Evolutionary conservation across 2,797 vertebrate species (phyloP).

Genomic region (Microcaecilia unicolor): DNA sequence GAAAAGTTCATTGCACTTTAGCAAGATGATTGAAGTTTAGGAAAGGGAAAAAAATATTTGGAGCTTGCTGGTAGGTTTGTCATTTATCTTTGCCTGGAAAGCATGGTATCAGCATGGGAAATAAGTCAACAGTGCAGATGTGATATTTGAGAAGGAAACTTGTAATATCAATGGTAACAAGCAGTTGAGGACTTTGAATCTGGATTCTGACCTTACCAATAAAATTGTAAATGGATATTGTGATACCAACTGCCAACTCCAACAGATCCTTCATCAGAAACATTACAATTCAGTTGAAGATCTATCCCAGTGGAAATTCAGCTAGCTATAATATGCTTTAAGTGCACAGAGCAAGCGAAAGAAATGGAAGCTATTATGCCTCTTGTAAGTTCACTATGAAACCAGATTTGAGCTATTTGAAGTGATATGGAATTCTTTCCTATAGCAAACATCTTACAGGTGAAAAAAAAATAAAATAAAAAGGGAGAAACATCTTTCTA

Average conservation of each 20-base stretch:
- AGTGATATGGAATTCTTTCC: background rate
- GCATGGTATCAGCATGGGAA: background rate
- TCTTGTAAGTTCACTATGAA: background rate
- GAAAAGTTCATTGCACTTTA: background rate
- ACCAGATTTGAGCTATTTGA: background rate
- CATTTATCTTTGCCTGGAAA: background rate
- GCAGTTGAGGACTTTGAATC: constrained; percentile 13
- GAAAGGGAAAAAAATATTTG: constrained; percentile 7
- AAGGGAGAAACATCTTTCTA: too few relatives aligned
- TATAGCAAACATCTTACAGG: too few relatives aligned
- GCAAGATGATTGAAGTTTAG: background rate
- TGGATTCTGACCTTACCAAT: constrained; percentile 20
- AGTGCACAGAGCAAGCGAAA: background rate
- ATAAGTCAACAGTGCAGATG: background rate
- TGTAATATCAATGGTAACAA: constrained; percentile 22
- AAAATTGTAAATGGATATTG: constrained; percentile 20
- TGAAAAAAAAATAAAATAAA: too few relatives aligned
- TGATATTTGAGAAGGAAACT: constrained; percentile 6
- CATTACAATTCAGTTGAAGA: background rate
- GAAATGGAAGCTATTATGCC: background rate
- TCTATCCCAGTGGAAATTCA: background rate
- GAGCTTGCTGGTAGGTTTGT: background rate
- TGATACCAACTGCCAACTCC: constrained; percentile 9
- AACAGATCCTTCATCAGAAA: constrained; percentile 8
- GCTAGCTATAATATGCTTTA: background rate